Conservation (phyloP, 2,797 vertebrate species). For the Lacerta agilis region DNA sequence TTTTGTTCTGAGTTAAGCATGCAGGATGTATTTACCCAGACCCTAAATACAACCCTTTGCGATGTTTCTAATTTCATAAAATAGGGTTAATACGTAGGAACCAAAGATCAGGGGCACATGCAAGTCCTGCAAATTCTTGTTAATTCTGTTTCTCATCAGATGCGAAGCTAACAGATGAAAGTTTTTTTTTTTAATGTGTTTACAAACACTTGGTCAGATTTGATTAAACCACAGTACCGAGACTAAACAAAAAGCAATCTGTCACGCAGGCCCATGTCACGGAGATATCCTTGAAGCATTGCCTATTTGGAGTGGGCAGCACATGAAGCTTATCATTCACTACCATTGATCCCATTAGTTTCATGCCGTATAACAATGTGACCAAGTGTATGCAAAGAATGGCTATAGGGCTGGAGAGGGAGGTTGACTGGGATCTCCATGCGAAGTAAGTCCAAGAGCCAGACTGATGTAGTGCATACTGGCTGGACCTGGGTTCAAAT, state of each 20-base stretch:
- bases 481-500: not conserved
- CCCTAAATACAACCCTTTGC: constrained; percentile 68
- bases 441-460: not conserved
- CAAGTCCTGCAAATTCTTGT: constrained; percentile 22
- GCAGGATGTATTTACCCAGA: too few species aligned
- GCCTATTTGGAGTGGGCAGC: constrained; percentile 46
- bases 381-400: not conserved
- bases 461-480: too few species aligned
- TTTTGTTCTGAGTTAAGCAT: too few species aligned
- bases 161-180: constrained; percentile 48
- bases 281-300: constrained; percentile 66
- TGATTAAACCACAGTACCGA: constrained; percentile 65
- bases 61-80: constrained; percentile 59
- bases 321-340: constrained; percentile 56
- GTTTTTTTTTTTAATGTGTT: constrained; percentile 41
- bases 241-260: constrained; percentile 69
- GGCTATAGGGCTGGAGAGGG: not conserved
- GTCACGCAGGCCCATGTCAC: constrained; percentile 59
- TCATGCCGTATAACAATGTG: constrained; percentile 55
- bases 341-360: not conserved
- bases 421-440: not conserved
- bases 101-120: constrained; percentile 21
- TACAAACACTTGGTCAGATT: constrained; percentile 75
- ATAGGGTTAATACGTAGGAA: constrained; percentile 62
- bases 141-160: constrained; percentile 57